These are phyloP conservation scores for Leptopilina syphax DNA, from an alignment of 2,888 invertebrate genomes.

Conservation along the genomic window DNA sequence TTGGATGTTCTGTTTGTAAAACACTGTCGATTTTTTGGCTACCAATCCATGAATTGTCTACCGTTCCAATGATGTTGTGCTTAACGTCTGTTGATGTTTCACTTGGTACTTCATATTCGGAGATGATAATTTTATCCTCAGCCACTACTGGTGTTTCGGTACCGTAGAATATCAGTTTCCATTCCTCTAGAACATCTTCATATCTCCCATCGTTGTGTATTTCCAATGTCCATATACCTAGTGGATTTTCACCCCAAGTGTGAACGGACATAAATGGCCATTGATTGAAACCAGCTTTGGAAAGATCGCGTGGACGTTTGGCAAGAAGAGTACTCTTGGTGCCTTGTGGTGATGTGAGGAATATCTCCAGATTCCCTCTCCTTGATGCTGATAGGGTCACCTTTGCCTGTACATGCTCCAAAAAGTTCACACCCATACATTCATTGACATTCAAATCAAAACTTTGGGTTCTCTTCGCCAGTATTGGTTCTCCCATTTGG, in stretches of 20 bases:
- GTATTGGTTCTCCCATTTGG: constrained; percentile 78
- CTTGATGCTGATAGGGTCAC: constrained; percentile 92
- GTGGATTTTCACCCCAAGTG: constrained; percentile 97
- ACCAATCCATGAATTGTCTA: too few relatives aligned
- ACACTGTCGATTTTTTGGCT: too few relatives aligned
- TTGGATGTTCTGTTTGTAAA: too few relatives aligned
- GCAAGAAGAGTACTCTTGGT: constrained; percentile 94
- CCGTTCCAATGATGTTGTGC: too few relatives aligned
- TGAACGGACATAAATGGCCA: constrained; percentile 99
- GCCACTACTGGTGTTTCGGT: too few relatives aligned
- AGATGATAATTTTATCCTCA: too few relatives aligned
- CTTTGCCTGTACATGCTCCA: constrained; percentile 82
- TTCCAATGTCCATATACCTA: constrained; percentile 96
- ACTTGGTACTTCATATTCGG: too few relatives aligned
- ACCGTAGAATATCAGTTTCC: too few relatives aligned
- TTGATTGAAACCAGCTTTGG: constrained; percentile 93
- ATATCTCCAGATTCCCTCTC: constrained; percentile 96
- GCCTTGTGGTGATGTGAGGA: constrained; percentile 92
- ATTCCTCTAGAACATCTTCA: constrained; percentile 80
- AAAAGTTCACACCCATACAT: too few relatives aligned
- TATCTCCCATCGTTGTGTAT: constrained; percentile 96
- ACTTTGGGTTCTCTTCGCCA: too few relatives aligned
- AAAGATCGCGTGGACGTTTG: constrained; percentile 92
- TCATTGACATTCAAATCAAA: too few relatives aligned
- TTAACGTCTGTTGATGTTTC: too few relatives aligned